Evolutionary conservation across 2,113 vertebrate genomes (phyloP).

Genomic region (Sinosuthora webbiana): DNA sequence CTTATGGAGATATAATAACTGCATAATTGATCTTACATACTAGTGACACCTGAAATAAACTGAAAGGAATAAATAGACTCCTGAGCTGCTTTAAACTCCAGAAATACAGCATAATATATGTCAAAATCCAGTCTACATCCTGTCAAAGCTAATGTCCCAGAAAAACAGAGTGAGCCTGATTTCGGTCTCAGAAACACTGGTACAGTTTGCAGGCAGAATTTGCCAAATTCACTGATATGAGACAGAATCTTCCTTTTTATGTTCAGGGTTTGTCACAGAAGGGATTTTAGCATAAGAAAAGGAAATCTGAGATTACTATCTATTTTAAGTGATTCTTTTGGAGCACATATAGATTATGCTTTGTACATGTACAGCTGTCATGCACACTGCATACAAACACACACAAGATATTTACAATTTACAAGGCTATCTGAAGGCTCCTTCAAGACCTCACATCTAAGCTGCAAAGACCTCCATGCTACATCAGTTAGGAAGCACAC

Average conservation of each 20-base stretch:
- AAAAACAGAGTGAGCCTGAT: neutral
- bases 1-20: neutral
- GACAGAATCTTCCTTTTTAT: neutral
- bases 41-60: neutral
- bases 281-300: neutral
- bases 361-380: neutral
- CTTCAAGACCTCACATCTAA: neutral
- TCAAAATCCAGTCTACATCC: neutral
- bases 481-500: neutral
- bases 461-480: neutral
- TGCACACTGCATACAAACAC: neutral
- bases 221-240: neutral
- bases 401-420: neutral
- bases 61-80: neutral
- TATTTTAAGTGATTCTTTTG: neutral
- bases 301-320: neutral
- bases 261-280: neutral
- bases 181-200: neutral
- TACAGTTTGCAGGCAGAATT: neutral
- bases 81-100: neutral
- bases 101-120: neutral
- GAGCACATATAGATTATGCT: neutral
- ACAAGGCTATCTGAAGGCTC: neutral
- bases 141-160: neutral
- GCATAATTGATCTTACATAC: neutral